Base-by-base conservation (phyloP, 2,888 invertebrate genomes). In the Diarsia brunnea region DNA sequence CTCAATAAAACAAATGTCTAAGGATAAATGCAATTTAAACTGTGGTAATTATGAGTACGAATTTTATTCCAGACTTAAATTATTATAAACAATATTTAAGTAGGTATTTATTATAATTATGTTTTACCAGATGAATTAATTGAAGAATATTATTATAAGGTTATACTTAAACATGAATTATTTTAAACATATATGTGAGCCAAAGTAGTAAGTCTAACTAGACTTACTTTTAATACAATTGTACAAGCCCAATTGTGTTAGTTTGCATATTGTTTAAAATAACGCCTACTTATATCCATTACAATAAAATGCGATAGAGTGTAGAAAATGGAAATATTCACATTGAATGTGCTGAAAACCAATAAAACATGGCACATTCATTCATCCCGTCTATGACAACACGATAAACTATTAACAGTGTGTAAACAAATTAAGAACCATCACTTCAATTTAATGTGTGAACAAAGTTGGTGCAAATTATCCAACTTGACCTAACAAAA, bases 301-400 rank as follows among this genome's bases (percentile, higher is more conserved):
- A 84, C 58, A 75, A 78, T 68, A 82, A 81, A 90, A 92, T 92
- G 92, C 91, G 96, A 96, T 96, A 96, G 93, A 96, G 96, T 96
- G 96, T 96, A 96, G 96, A 96, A 96, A 96, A 96, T 94, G 86
- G 86, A 91, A 93, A 91, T 92, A 92, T 92, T 90, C 88, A 92
- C 89, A 91, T 80, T 82, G 82, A 88, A 84, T 63, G 38, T 79
- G 81, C 88, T 90, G 91, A 94, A 95, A 96, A 96, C 95, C 95
- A 95, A 95, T 94, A 94, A 95, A 95, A 95, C 94, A 82, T 81
- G 68, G 61, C 82, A 73, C 82, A 66, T 68, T 68, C 11, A 69
- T 60, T 45, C 69, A 58, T 68, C 66, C 64, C 73, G 68, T 67
- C 47, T 60, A 79, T 68, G 65, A 77, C 45, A 73, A 72, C 31